Conservation (phyloP, 2,797 vertebrate species). For the Myotis myotis region DNA sequence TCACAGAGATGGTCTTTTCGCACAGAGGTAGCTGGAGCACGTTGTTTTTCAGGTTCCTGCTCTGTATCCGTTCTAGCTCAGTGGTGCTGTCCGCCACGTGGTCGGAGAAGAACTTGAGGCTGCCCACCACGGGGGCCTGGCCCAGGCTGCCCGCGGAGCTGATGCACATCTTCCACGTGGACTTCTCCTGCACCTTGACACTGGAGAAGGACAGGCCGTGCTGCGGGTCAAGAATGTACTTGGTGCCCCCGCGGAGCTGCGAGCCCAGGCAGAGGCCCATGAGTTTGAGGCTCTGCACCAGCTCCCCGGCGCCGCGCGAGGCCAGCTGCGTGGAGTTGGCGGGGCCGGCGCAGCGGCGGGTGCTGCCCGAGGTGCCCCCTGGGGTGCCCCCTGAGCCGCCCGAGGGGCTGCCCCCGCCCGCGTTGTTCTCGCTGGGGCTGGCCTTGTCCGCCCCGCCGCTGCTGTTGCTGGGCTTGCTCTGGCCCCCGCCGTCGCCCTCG, state of each 20-base stretch:
- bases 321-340: slow-evolving; percentile 82
- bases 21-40: slow-evolving; percentile 99
- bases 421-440: slow-evolving; percentile 87
- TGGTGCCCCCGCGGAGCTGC: slow-evolving; percentile 87
- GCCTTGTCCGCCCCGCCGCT: slow-evolving; percentile 89
- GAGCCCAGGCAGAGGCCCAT: slow-evolving; percentile 96
- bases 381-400: slow-evolving; percentile 84
- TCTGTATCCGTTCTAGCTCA: slow-evolving; percentile 89
- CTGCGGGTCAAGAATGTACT: slow-evolving; percentile 91
- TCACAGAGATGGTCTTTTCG: slow-evolving; percentile 98
- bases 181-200: slow-evolving; percentile 94
- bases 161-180: slow-evolving; percentile 95
- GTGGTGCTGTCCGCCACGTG: slow-evolving; percentile 85
- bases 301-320: slow-evolving; percentile 87
- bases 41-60: slow-evolving; percentile 92
- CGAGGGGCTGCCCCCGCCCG: slow-evolving; percentile 90
- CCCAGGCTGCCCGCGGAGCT: slow-evolving; percentile 86
- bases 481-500: slow-evolving; percentile 91
- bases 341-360: slow-evolving; percentile 83
- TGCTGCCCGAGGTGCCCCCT: slow-evolving; percentile 85
- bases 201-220: slow-evolving; percentile 88
- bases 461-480: slow-evolving; percentile 90
- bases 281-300: slow-evolving; percentile 95
- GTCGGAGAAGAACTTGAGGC: slow-evolving; percentile 87
- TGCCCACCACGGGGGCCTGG: slow-evolving; percentile 81